Conservation (phyloP, 2,888 invertebrate species). For the Ormyrus pomaceus region DNA sequence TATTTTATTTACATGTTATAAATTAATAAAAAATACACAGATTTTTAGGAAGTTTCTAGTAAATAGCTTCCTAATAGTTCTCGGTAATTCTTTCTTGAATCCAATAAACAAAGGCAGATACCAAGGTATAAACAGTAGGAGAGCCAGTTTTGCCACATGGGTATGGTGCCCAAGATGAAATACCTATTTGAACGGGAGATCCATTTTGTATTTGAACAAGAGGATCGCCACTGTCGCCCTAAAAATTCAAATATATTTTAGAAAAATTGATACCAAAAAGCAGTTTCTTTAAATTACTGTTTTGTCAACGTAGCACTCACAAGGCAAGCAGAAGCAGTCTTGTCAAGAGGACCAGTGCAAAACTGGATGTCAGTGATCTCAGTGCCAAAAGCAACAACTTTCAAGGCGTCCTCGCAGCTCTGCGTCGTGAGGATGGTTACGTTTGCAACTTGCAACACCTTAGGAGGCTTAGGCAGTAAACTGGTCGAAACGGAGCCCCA, state of each 20-base stretch:
- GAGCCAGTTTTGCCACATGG: constrained; percentile 37
- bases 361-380: constrained; percentile 60
- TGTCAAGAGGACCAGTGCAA: constrained; percentile 63
- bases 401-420: constrained; percentile 58
- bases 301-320: constrained; percentile 37
- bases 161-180: constrained; percentile 37
- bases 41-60: neutral
- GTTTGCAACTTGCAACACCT: constrained; percentile 66
- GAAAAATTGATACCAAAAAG: too few relatives aligned
- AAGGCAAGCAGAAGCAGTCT: constrained; percentile 46
- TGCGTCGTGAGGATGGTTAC: constrained; percentile 65
- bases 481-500: constrained; percentile 74
- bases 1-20: neutral
- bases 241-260: constrained; percentile 6
- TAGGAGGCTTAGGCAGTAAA: constrained; percentile 61
- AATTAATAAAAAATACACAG: too few relatives aligned
- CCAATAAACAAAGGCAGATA: constrained; percentile 42
- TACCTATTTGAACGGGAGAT: constrained; percentile 28
- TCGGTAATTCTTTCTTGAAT: constrained; percentile 33
- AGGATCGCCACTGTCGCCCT: constrained; percentile 40
- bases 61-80: constrained; percentile 13
- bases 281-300: neutral
- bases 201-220: constrained; percentile 18
- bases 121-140: constrained; percentile 28
- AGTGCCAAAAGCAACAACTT: constrained; percentile 62